Percentiles rank a stretch among this genome's conserved stretches.
Evolutionary conservation across 2,888 invertebrate genomes (phyloP).

Genomic region (Lymantria monacha): DNA sequence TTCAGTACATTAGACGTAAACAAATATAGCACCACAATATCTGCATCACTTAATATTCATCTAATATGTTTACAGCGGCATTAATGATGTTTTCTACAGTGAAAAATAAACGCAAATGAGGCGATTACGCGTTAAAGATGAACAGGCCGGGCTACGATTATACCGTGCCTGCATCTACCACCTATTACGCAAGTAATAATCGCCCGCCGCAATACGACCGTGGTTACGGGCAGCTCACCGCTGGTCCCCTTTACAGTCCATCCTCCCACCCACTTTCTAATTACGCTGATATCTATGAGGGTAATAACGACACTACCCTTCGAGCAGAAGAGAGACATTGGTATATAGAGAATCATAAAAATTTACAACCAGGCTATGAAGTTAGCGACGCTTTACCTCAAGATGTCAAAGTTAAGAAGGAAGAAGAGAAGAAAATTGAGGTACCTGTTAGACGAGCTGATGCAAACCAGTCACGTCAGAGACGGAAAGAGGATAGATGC

Average conservation of each 20-base stretch:
- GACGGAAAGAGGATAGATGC: slow-evolving; percentile 75
- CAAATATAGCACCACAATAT: slow-evolving; percentile 52
- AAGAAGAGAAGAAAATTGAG: slow-evolving; percentile 73
- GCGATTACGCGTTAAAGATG: slow-evolving; percentile 74
- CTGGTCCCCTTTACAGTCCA: slow-evolving; percentile 70
- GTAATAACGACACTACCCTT: slow-evolving; percentile 78
- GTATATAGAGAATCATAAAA: slow-evolving; percentile 80
- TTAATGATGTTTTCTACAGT: slow-evolving; percentile 46
- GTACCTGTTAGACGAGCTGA: slow-evolving; percentile 63
- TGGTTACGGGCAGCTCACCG: slow-evolving; percentile 68
- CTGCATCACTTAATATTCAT: slow-evolving; percentile 20
- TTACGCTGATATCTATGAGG: slow-evolving; percentile 78
- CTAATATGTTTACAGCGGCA: slow-evolving; percentile 39
- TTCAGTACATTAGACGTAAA: slow-evolving; percentile 21
- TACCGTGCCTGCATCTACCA: slow-evolving; percentile 74
- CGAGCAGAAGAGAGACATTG: slow-evolving; percentile 77
- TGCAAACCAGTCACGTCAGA: slow-evolving; percentile 60
- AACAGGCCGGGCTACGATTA: slow-evolving; percentile 80
- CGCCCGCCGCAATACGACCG: slow-evolving; percentile 75
- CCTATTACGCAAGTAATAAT: slow-evolving; percentile 71
- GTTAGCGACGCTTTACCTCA: slow-evolving; percentile 64
- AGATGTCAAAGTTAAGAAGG: slow-evolving; percentile 77
- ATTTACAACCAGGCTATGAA: slow-evolving; percentile 65
- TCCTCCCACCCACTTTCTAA: slow-evolving; percentile 73
- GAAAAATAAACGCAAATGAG: slow-evolving; percentile 73